Evolutionary conservation across 2,797 vertebrate species (phyloP).

Genomic region (Sebastes itinus): DNA sequence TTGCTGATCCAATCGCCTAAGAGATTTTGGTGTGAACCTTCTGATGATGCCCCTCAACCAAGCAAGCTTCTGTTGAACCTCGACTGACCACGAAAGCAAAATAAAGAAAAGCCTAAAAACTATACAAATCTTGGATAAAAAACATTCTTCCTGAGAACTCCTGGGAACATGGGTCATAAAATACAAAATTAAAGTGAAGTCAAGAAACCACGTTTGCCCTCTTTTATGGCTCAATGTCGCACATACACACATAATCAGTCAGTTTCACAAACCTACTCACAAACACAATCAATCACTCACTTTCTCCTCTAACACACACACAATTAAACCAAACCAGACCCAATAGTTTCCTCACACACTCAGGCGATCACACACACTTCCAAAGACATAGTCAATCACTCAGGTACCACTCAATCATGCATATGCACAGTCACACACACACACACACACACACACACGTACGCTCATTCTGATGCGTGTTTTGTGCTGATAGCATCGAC

Average conservation of each 20-base stretch:
- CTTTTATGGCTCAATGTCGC: background rate
- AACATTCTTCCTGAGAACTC: background rate
- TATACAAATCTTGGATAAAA: background rate
- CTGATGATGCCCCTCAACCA: background rate
- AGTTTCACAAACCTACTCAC: background rate
- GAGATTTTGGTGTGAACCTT: background rate
- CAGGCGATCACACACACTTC: slow-evolving; percentile 8
- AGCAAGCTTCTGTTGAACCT: background rate
- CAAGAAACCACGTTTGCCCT: background rate
- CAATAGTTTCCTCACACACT: slow-evolving; percentile 49
- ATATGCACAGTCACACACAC: background rate
- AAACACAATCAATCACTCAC: slow-evolving; percentile 25
- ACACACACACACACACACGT: background rate
- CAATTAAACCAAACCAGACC: slow-evolving; percentile 41
- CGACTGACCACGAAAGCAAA: background rate
- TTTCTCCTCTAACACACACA: background rate
- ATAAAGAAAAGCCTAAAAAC: background rate
- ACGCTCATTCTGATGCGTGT: background rate
- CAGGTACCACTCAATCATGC: slow-evolving; percentile 5
- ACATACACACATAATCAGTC: background rate
- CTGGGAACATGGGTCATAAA: too few relatives aligned
- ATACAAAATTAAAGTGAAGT: background rate
- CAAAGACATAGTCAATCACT: slow-evolving; percentile 26
- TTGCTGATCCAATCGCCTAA: background rate
- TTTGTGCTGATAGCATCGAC: slow-evolving; percentile 1